A percentile compares a stretch with the other conserved stretches of the same genome.
Evolutionary conservation across 1,140 invertebrate species (phyloP).

Genomic region (Bradynema listronoti): DNA sequence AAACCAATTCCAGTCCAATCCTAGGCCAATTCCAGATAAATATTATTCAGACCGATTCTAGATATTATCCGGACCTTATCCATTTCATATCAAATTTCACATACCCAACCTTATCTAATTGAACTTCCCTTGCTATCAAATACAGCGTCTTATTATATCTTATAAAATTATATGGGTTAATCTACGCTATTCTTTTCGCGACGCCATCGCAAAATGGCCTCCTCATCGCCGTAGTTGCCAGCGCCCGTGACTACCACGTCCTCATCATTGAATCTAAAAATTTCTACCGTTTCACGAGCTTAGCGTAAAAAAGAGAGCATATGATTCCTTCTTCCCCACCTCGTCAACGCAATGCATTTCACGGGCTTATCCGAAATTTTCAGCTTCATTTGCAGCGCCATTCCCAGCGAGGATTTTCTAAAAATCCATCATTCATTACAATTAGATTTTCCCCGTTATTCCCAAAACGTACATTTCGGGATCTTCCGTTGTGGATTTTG

Average conservation of each 20-base stretch:
- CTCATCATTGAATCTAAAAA: slow-evolving; percentile 57
- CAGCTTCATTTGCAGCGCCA: slow-evolving; percentile 32
- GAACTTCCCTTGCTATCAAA: no score
- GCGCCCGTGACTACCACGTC: slow-evolving; percentile 61
- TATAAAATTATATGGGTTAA: no score
- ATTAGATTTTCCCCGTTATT: no score
- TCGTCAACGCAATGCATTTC: slow-evolving; percentile 58
- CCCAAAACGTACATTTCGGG: no score
- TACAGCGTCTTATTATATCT: no score
- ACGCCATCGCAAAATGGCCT: slow-evolving; percentile 62
- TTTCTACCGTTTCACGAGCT: neutral
- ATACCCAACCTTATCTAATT: no score
- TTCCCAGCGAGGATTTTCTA: slow-evolving; percentile 27
- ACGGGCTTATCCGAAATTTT: slow-evolving; percentile 61
- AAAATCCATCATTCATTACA: slow-evolving; percentile 12
- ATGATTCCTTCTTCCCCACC: slow-evolving; percentile 9
- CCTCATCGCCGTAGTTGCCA: slow-evolving; percentile 62
- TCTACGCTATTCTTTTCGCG: slow-evolving; percentile 59
- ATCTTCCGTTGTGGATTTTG: no score
- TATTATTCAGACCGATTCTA: no score
- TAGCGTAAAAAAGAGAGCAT: neutral
- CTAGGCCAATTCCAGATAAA: no score
- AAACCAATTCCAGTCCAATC: no score
- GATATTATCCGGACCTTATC: no score
- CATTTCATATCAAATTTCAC: no score